Percentiles rank a stretch among this genome's conserved stretches.
Conservation (phyloP, 1,140 invertebrate species). For the Anadara kagoshimensis region DNA sequence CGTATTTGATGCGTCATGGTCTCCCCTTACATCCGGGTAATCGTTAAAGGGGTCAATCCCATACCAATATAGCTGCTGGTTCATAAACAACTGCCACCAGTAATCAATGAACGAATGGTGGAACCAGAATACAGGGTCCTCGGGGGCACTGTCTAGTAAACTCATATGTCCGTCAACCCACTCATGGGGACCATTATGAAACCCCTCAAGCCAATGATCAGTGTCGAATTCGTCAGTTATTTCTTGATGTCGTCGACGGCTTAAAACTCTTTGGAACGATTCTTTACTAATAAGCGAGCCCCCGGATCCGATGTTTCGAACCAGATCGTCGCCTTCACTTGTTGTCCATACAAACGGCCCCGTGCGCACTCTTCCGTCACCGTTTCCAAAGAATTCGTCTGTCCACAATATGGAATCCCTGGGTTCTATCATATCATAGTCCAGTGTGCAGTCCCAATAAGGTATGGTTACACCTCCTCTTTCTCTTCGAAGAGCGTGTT, state of each 20-base stretch:
- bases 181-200: conserved; percentile 12
- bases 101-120: conserved; percentile 30
- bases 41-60: background rate
- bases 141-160: conserved; percentile 7
- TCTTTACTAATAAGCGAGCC: background rate
- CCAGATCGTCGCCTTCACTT: conserved; percentile 31
- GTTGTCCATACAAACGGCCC: conserved; percentile 66
- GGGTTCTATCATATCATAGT: conserved; percentile 64
- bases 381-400: conserved; percentile 68
- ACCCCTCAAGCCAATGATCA: background rate
- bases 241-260: background rate
- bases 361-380: conserved; percentile 69
- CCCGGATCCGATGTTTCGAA: conserved; percentile 33
- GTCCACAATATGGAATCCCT: conserved; percentile 71
- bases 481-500: too few relatives aligned
- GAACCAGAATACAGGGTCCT: conserved; percentile 18
- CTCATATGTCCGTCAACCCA: conserved; percentile 11
- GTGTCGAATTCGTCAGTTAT: conserved; percentile 13
- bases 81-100: conserved; percentile 12
- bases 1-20: too few relatives aligned
- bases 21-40: too few relatives aligned
- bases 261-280: background rate
- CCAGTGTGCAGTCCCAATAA: conserved; percentile 73
- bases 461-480: conserved; percentile 69
- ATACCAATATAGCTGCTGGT: background rate